Evolutionary conservation across 2,888 invertebrate species (phyloP).

Genomic region (Melitaea athalia): DNA sequence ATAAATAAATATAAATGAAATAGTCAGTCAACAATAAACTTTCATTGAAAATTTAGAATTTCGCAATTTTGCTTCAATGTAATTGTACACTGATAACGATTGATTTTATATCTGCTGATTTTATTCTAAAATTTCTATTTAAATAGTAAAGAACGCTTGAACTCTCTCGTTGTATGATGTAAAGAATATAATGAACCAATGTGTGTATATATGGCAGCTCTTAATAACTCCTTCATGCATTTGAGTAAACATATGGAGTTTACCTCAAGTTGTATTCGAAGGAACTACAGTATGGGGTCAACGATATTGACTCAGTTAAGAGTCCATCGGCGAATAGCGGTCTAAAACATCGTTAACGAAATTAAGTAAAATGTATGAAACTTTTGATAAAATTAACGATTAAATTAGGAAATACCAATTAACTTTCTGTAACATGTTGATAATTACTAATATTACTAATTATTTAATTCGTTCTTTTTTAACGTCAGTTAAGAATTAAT

Average conservation of each 20-base stretch:
- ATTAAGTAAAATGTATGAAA: neutral
- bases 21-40: neutral
- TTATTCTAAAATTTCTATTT: conserved; percentile 22
- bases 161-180: neutral
- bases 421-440: no score
- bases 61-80: neutral
- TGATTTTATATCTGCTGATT: conserved; percentile 9
- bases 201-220: conserved; percentile 51
- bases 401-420: no score
- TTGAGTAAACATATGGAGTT: conserved; percentile 68
- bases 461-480: no score
- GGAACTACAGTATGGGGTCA: conserved; percentile 57
- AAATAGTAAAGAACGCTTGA: conserved; percentile 10
- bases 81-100: conserved; percentile 4
- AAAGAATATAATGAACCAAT: conserved; percentile 23
- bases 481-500: neutral
- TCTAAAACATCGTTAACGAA: neutral
- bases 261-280: conserved; percentile 66
- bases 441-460: no score
- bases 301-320: conserved; percentile 62
- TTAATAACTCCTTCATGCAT: conserved; percentile 65
- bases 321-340: conserved; percentile 11
- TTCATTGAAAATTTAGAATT: conserved; percentile 7
- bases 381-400: no score
- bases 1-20: neutral